Evolutionary conservation across 2,797 vertebrate genomes (phyloP).

Genomic region (Thamnophis elegans): DNA sequence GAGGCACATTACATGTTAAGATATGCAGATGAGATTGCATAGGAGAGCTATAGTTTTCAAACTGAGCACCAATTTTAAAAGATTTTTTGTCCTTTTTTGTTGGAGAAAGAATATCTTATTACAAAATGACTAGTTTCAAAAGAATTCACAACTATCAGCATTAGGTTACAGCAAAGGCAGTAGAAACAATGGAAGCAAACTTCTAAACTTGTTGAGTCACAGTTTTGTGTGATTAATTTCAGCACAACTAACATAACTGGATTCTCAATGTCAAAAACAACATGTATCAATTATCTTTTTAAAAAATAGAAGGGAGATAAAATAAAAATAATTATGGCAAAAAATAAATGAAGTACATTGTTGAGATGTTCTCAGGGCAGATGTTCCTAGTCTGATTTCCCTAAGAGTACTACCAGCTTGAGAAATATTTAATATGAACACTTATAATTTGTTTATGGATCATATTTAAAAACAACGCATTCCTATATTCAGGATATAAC

Average conservation of each 20-base stretch:
- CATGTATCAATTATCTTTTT: constrained; percentile 10
- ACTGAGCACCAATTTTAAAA: background rate
- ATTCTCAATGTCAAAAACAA: constrained; percentile 28
- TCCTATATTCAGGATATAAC: background rate
- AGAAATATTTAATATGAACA: background rate
- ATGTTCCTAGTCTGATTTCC: background rate
- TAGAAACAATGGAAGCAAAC: constrained; percentile 30
- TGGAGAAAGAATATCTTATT: constrained; percentile 29
- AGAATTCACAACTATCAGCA: constrained; percentile 22
- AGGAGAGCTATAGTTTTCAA: constrained; percentile 19
- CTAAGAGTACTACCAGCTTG: background rate
- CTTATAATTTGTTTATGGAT: background rate
- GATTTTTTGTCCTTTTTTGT: background rate
- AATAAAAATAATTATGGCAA: constrained; percentile 1
- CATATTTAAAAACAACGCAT: background rate
- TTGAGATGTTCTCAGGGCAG: background rate
- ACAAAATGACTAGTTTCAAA: constrained; percentile 26
- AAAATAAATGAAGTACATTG: background rate
- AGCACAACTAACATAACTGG: constrained; percentile 14
- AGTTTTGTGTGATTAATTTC: constrained; percentile 41
- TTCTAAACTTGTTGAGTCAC: constrained; percentile 42
- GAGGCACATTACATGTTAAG: constrained; percentile 42
- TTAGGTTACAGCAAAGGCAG: constrained; percentile 40
- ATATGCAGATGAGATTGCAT: constrained; percentile 46
- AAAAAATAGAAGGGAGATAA: background rate